Conservation (phyloP, 2,797 vertebrate species). For the Trematomus bernacchii region DNA sequence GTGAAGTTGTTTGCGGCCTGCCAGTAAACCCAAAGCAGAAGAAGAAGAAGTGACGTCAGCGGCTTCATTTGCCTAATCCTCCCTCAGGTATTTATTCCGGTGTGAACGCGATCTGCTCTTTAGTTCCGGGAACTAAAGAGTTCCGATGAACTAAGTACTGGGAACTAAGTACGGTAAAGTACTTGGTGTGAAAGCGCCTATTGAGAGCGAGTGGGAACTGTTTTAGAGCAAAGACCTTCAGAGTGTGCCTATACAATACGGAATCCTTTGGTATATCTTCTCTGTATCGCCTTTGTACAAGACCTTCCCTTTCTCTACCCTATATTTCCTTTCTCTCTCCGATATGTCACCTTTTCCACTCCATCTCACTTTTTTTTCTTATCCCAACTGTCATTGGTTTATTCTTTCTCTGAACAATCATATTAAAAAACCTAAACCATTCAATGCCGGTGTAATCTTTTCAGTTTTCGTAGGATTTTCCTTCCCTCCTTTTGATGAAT, state of each 20-base stretch:
- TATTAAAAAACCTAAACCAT: neutral
- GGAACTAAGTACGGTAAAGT: too few species aligned
- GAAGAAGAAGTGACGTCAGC: too few species aligned
- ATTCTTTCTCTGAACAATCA: neutral
- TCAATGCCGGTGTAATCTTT: conserved; percentile 8
- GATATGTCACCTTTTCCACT: neutral
- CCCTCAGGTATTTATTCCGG: too few species aligned
- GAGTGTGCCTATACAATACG: neutral
- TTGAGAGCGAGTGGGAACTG: neutral
- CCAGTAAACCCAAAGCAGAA: too few species aligned
- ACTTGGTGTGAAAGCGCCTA: too few species aligned
- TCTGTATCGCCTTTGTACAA: neutral
- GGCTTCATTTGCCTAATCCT: too few species aligned
- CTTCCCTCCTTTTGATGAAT: neutral
- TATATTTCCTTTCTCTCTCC: conserved; percentile 4
- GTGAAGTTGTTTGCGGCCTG: too few species aligned
- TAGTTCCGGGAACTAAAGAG: too few species aligned
- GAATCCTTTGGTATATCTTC: conserved; percentile 7
- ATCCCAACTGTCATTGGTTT: neutral
- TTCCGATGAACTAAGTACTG: too few species aligned
- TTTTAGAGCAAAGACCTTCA: conserved; percentile 8
- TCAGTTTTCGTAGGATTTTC: neutral
- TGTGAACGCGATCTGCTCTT: too few species aligned
- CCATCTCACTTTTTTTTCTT: neutral
- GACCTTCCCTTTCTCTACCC: conserved; percentile 5